Evolutionary conservation across 2,888 invertebrate genomes (phyloP).

Genomic region (Cosmopolites sordidus): DNA sequence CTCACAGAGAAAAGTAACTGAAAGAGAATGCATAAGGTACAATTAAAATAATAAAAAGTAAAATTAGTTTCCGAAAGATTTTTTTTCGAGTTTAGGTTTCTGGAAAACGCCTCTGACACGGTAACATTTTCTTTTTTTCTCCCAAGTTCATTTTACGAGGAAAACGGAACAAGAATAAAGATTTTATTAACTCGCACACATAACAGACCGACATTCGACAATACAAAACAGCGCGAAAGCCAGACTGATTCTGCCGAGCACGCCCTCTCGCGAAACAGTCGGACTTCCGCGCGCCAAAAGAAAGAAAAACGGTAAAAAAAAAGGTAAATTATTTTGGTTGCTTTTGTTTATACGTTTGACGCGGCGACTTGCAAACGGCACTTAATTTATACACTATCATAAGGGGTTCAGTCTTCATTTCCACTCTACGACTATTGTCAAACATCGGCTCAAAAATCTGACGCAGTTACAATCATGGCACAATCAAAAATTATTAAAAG

Average conservation of each 20-base stretch:
- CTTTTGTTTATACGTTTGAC: too few relatives aligned
- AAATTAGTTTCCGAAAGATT: conserved; percentile 20
- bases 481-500: conserved; percentile 35
- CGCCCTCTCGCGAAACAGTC: not conserved
- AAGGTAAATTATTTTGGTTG: conserved; percentile 3
- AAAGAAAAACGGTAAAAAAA: not conserved
- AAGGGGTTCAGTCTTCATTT: conserved; percentile 38
- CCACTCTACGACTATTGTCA: conserved; percentile 39
- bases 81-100: conserved; percentile 28
- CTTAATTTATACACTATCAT: conserved; percentile 34
- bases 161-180: conserved; percentile 25
- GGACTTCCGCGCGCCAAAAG: not conserved
- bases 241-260: too few relatives aligned
- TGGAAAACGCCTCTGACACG: conserved; percentile 42
- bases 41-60: conserved; percentile 24
- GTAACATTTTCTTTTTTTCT: conserved; percentile 38
- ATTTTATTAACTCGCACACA: conserved; percentile 22
- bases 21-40: conserved; percentile 27
- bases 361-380: conserved; percentile 37
- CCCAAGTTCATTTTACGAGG: conserved; percentile 11
- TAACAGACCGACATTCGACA: conserved; percentile 40
- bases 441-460: conserved; percentile 35
- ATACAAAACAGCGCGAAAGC: too few relatives aligned
- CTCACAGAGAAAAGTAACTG: conserved; percentile 29
- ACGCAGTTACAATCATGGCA: conserved; percentile 47